Base-by-base conservation (phyloP, 2,888 invertebrate species). In the Prosapia bicincta region DNA sequence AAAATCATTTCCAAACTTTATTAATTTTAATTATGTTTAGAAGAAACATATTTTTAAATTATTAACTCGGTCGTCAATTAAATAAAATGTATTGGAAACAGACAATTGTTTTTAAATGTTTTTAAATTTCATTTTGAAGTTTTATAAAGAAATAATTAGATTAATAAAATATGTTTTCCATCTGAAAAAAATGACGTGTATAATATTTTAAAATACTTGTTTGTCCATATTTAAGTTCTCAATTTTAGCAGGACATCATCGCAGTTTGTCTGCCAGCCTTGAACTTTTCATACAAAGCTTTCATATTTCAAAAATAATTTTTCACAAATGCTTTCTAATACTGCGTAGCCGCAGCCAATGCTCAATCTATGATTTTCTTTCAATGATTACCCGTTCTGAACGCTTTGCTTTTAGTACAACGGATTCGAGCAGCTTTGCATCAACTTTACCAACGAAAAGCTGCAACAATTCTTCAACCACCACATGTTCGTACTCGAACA, bases 401-500 rank as follows among this genome's bases (percentile, higher is more conserved):
- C 68, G 71, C 71, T 65, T 74, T 68, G 76, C 74, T 74, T 71
- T 71, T 78, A 98, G 98, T 97, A 89, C 90, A 98, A 98, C 90
- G 97, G 97, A 87, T 98, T 98, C 90, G 98, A 99, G 88, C 98
- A 99, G 91, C 91, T 99, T 88, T 98, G 98, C 91, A 99, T 98
- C 92, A 99, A 99, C 91, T 99, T 98, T 90, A 98, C 98, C 87
- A 99, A 98, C 87, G 98, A 99, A 88, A 97, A 98, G 89, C 91
- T 99, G 83, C 98, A 99, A 89, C 98, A 99, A 89, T 99, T 98
- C 91, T 99, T 99, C 92, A 98, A 99, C 89, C 98, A 99, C 87
- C 94, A 97, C 92, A 99, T 99, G 98, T 99, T 99, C 88, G 98
- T 99, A 82, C 90, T 98, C 87, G 98, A 99, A 88, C 98, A 99